phyloP scores from a whole-genome alignment of 2,797 vertebrate genomes.

The Lateolabrax maculatus region DNA sequence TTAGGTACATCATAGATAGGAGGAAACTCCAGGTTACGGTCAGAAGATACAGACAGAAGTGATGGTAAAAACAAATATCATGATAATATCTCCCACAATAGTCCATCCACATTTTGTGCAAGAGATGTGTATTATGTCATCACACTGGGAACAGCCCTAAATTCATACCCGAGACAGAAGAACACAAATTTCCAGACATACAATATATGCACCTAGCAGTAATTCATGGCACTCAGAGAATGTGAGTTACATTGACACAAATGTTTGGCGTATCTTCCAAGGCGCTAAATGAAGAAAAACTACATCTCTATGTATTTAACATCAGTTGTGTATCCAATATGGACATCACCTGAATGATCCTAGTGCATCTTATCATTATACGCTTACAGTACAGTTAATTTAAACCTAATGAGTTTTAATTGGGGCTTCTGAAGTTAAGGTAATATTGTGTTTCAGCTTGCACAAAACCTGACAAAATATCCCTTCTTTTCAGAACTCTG shows the following conservation, averaged over 20 bases:
- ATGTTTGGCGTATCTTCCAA: background rate
- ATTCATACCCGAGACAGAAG: conserved; percentile 1
- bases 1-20: background rate
- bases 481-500: conserved; percentile 4
- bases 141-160: background rate
- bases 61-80: background rate
- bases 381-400: conserved; percentile 3
- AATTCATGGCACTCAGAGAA: conserved; percentile 37
- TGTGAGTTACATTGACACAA: background rate
- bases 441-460: background rate
- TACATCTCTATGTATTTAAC: background rate
- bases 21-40: background rate
- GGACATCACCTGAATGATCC: conserved; percentile 9
- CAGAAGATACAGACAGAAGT: conserved; percentile 3
- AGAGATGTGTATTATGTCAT: background rate
- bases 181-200: conserved; percentile 10
- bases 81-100: background rate
- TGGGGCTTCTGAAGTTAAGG: background rate
- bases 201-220: background rate
- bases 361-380: conserved; percentile 5
- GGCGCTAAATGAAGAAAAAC: background rate
- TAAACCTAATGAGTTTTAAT: conserved; percentile 15
- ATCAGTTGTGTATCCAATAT: conserved; percentile 33
- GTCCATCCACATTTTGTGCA: too few relatives aligned
- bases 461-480: conserved; percentile 16